Evolutionary conservation across 2,888 invertebrate genomes (phyloP), one percentile per base, ranked within the genome.

Genomic region (Drosophila multiciliata): DNA sequence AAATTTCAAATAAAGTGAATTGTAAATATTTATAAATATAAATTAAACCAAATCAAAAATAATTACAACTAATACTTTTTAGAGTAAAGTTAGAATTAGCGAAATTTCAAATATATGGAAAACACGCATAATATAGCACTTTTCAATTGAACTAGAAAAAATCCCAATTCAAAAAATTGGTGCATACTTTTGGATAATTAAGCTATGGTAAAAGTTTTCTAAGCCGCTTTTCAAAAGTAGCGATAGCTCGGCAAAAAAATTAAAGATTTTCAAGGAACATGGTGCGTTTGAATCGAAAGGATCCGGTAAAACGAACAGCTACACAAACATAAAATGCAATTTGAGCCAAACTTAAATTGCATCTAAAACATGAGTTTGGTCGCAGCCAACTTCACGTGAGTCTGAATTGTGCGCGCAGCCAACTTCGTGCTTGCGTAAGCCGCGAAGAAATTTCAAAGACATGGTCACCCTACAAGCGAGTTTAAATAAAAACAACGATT

Each of bases 371-470:
- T 23, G 1, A 15, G 8, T 23, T 26, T 26, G 2, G 15, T 12
- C 36, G 38, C 60, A 26, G 20, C 53, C 59, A 69, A 69, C 48
- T 49, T 68, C 20, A 45, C n/a, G 50, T 29, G 17, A 36, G 48
- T 33, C 6, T 8, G 0, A 15, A 49, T 8, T 36, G 35, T 49
- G 26, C 32, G 65, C 33, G 15, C 66, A 55, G 26, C 57, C 61
- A 36, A 29, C 50, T 54, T 62, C 35, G 5, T n/a, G 42, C 26
- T 23, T 8, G 15, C 4, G 8, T 8, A 15, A 45, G 4, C 8
- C 15, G 15, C 15, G 26, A 45, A 23, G 23, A 7, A 45, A 23
- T 45, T 45, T 15, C 15, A 1, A 15, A 45, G 45, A 20, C 20
- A 45, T 45, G 45, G 26, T 38, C 66, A 35, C 36, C 29, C 35